Evolutionary conservation across 2,797 vertebrate genomes (phyloP), one percentile per base, ranked within the genome.

Genomic region (Chanos chanos): DNA sequence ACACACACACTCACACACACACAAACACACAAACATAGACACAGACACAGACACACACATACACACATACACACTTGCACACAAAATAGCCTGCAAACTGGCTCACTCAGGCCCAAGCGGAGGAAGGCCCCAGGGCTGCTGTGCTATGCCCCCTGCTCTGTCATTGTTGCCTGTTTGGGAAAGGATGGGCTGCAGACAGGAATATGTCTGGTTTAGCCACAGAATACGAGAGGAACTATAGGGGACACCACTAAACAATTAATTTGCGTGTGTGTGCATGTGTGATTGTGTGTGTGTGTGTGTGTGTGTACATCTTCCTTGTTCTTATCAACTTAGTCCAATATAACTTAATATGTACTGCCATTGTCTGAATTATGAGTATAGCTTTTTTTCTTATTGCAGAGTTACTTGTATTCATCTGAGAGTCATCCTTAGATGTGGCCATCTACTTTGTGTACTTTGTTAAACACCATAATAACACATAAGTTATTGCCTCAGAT

Each of bases 191-290:
- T 22, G 56, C 60, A 86, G 82, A 86, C 81, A 66, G 72, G 60
- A 78, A 68, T 72, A 72, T 74, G 79, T 78, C 59, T 70, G 61
- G 69, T 71, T 72, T 73, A 73, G 74, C 66, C 51, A 58, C 67
- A 76, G 69, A 80, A 69, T 15, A 75, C 82, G 75, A 83, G 81
- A 83, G 84, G 81, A 86, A 81, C 71, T 59, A 41, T 47, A 43
- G 62, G 64, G 67, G 62, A 76, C 60, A 75, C 64, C 36, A 39
- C 75, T n/a, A 57, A 85, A 86, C 86, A 86, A 85, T 87, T 66
- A 22, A 77, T 79, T 71, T 73, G 59, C 75, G 64, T 54, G 57
- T 60, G 25, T 41, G 10, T 61, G 53, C 62, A 15, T 77, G n/a
- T n/a, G n/a, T n/a, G n/a, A n/a, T n/a, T n/a, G n/a, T n/a, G n/a